Percentiles rank a stretch among this genome's conserved stretches.
Evolutionary conservation across 2,113 vertebrate species (phyloP).

Genomic region (Kryptolebias marmoratus): DNA sequence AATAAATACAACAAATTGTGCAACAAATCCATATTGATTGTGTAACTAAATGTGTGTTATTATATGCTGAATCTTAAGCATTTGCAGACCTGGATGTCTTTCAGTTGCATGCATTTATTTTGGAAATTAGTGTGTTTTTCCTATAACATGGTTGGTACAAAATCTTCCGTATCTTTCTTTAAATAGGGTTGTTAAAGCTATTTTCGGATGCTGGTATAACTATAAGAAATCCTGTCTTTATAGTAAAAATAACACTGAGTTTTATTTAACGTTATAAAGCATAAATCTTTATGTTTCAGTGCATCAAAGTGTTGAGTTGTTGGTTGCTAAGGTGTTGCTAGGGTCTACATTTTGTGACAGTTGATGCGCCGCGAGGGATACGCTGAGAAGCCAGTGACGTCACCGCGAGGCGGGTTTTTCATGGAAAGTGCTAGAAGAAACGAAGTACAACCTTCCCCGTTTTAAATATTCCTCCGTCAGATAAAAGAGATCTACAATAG

Average conservation of each 20-base stretch:
- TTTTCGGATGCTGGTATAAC: no score
- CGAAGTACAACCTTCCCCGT: constrained; percentile 61
- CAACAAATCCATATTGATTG: no score
- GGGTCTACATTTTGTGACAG: neutral
- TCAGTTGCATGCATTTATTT: neutral
- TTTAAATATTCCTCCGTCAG: constrained; percentile 64
- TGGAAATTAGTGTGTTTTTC: no score
- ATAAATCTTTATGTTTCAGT: neutral
- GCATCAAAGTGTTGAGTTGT: neutral
- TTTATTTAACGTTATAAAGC: neutral
- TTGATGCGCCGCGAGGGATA: constrained; percentile 60
- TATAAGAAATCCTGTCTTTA: neutral
- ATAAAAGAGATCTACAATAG: constrained; percentile 53
- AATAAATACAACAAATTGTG: no score
- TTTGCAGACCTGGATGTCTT: neutral
- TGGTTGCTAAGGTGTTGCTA: constrained; percentile 53
- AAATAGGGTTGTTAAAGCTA: no score
- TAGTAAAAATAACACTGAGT: neutral
- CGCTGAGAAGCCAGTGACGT: constrained; percentile 74
- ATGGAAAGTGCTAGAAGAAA: constrained; percentile 84
- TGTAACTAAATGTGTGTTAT: no score
- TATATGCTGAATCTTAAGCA: neutral
- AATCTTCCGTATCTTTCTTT: no score
- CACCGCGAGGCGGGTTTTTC: constrained; percentile 74
- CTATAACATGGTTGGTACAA: no score